These are phyloP conservation scores for Platalea minor DNA, from an alignment of 2,797 vertebrate species.

Conservation along the genomic window DNA sequence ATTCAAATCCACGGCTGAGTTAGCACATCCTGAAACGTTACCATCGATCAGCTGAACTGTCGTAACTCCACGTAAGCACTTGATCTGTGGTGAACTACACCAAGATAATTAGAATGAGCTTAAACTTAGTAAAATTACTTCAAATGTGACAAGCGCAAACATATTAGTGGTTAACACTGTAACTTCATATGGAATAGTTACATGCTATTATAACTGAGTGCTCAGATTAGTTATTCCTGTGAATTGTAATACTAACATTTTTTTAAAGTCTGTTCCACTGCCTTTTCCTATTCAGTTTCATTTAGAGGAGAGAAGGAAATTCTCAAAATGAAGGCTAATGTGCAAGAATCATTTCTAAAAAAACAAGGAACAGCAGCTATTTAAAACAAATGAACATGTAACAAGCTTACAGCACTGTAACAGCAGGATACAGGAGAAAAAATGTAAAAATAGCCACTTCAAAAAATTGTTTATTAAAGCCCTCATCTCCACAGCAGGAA, in stretches of 20 bases:
- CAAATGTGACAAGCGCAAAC: background rate
- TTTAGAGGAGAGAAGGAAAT: background rate
- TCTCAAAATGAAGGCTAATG: background rate
- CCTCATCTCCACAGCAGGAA: constrained; percentile 66
- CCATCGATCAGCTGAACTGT: background rate
- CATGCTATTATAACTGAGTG: background rate
- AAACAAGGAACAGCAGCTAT: background rate
- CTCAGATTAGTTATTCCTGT: background rate
- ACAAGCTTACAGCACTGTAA: constrained; percentile 54
- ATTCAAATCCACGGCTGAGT: background rate
- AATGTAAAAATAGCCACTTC: constrained; percentile 54
- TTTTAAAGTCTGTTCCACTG: background rate
- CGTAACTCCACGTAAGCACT: fast-evolving
- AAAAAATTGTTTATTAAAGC: constrained; percentile 68
- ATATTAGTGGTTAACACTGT: background rate
- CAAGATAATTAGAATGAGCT: background rate
- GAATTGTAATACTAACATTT: background rate
- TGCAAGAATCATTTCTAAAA: background rate
- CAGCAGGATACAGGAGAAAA: constrained; percentile 40
- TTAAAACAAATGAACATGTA: constrained; percentile 62
- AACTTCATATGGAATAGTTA: background rate
- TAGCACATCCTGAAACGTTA: background rate
- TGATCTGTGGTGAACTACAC: background rate
- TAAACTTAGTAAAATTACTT: background rate
- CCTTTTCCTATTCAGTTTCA: background rate